Base-by-base conservation (phyloP, 2,888 invertebrate genomes). In the Sinohyriopsis cumingii region DNA sequence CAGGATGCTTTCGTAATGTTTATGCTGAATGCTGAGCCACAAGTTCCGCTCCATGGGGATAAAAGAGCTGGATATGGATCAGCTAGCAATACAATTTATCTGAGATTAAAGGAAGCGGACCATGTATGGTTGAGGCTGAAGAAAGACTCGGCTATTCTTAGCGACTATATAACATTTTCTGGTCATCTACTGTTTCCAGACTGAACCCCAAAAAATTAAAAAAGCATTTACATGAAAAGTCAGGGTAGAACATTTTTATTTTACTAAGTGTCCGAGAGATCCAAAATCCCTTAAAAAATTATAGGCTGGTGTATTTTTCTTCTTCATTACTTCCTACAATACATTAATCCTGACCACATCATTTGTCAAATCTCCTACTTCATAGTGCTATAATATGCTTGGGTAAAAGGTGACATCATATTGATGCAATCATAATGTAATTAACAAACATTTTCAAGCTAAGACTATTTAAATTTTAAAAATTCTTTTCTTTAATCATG, bases 101-200 rank as follows among this genome's bases (percentile, higher is more conserved):
- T 88, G 22, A 78, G 82, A n/a, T 82, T 89, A 1, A 69, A 71
- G 12, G 67, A 75, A 6, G 88, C 84, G 7, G 89, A 89, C 69
- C 87, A 86, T 71, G 87, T 89, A 22, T 89, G 88, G 88, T 70
- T 89, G 22, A 83, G 88, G 68, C 84, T 89, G 54, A 83, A 82
- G 61, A 87, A 88, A 68, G 86, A 87, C 67, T 88, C 88, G 0
- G 88, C 85, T 1, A 81, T 89, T 3, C 82, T 89, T 19, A 89
- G 88, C 71, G 88, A 89, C 70, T 89, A 87, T 59, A 86, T 89
- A 0, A 88, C 88, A 7, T 89, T 89, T 77, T 88, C 89, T 24
- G 89, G 89, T 18, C 86, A 85, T 71, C 76, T 89, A 28, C 69
- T 89, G 33, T 87, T 84, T 77, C 83, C 84, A 57, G 84, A 87